These are phyloP conservation scores for Paedocypris sp. DNA, from an alignment of 2,113 vertebrate genomes.

Conservation along the genomic window DNA sequence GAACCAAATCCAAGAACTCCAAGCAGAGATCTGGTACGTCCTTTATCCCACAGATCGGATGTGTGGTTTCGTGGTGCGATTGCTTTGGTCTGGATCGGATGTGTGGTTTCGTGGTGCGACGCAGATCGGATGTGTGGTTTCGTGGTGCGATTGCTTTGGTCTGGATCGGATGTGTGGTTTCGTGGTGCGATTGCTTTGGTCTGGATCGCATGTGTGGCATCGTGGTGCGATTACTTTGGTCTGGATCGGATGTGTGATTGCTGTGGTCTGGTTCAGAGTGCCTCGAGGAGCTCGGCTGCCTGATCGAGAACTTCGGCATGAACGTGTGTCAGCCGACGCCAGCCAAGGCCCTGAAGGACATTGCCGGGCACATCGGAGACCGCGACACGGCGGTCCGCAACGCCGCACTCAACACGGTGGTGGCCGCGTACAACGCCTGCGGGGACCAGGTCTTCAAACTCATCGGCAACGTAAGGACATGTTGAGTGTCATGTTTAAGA, in stretches of 20 bases:
- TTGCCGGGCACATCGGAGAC: constrained; percentile 88
- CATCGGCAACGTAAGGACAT: constrained; percentile 88
- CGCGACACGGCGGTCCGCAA: constrained; percentile 92
- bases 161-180: too few relatives aligned
- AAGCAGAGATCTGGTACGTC: constrained; percentile 87
- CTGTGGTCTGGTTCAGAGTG: constrained; percentile 66
- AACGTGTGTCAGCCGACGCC: constrained; percentile 93
- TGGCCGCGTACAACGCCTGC: constrained; percentile 86
- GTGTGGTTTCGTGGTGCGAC: too few relatives aligned
- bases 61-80: too few relatives aligned
- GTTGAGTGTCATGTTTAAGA: too few relatives aligned
- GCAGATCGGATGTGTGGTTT: too few relatives aligned
- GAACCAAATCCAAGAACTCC: constrained; percentile 95
- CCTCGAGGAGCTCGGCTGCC: constrained; percentile 88
- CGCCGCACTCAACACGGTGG: constrained; percentile 90
- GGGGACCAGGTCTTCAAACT: constrained; percentile 97
- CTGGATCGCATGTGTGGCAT: too few relatives aligned
- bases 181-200: too few relatives aligned
- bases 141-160: too few relatives aligned
- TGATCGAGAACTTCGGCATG: constrained; percentile 90
- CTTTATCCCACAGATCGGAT: too few relatives aligned
- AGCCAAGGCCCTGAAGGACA: constrained; percentile 92
- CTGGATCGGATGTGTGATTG: neutral
- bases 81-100: too few relatives aligned
- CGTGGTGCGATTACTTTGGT: neutral